A percentile compares a stretch with the other conserved stretches of the same genome.
Conservation (phyloP, 2,888 invertebrate species). For the Torymus auratus region DNA sequence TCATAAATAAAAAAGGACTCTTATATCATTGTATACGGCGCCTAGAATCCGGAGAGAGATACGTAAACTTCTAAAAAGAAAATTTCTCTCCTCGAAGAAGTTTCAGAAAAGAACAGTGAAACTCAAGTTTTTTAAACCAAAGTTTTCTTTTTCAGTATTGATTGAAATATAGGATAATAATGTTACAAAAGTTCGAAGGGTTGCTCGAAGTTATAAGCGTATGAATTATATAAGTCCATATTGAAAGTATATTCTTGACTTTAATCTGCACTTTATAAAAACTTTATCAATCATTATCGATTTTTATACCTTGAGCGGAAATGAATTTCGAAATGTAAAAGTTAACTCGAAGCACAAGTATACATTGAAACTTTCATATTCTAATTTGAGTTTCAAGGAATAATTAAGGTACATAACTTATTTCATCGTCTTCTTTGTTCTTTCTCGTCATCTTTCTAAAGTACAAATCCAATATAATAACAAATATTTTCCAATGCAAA, state of each 20-base stretch:
- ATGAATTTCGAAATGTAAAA: slow-evolving; percentile 17
- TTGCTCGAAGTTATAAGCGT: not conserved
- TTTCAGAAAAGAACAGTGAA: slow-evolving; percentile 10
- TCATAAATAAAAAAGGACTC: no score
- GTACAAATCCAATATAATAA: no score
- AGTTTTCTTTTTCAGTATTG: slow-evolving; percentile 10
- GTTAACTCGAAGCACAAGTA: not conserved
- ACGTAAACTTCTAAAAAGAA: no score
- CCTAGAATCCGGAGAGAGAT: no score
- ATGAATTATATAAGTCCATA: not conserved
- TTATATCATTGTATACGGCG: no score
- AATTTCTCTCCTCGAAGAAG: slow-evolving; percentile 5
- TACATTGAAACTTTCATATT: not conserved
- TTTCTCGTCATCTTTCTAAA: no score
- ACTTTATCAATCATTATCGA: slow-evolving; percentile 16
- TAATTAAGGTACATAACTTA: not conserved
- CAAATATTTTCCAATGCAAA: no score
- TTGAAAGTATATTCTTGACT: not conserved
- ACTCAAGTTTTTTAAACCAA: not conserved
- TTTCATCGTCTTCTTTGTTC: not conserved
- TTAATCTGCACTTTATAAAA: not conserved
- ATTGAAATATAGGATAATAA: slow-evolving; percentile 15
- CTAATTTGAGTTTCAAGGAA: not conserved
- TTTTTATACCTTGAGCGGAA: slow-evolving; percentile 2
- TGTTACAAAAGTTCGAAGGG: slow-evolving; percentile 2